phyloP scores from a whole-genome alignment of 1,140 invertebrate species.

The Bombus picipes region DNA sequence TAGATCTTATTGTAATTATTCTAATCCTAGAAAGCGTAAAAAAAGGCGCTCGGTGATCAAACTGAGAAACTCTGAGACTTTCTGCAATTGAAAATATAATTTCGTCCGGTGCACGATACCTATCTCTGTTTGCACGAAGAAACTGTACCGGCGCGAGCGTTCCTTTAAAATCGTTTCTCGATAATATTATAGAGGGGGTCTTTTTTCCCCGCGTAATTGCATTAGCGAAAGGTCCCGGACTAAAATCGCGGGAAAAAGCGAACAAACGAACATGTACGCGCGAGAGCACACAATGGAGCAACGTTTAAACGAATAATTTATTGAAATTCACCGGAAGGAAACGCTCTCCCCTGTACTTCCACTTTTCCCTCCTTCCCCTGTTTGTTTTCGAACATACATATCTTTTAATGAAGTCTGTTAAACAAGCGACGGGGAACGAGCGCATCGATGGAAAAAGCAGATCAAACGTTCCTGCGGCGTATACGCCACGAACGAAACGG shows the following conservation, averaged over 20 bases:
- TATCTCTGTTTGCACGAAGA: background rate
- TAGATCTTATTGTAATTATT: constrained; percentile 7
- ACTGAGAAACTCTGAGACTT: no score
- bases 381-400: constrained; percentile 9
- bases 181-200: background rate
- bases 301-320: constrained; percentile 26
- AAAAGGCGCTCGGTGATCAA: no score
- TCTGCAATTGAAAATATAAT: no score
- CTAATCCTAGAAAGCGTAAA: background rate
- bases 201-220: background rate
- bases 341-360: background rate
- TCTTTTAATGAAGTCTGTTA: constrained; percentile 35
- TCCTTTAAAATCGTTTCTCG: background rate
- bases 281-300: background rate
- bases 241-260: background rate
- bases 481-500: constrained; percentile 9
- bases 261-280: background rate
- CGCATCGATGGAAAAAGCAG: constrained; percentile 35
- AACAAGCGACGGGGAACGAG: background rate
- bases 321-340: constrained; percentile 24
- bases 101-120: no score
- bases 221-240: background rate
- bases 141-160: no score
- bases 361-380: background rate
- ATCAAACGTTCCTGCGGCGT: constrained; percentile 41